Evolutionary conservation across 2,797 vertebrate species (phyloP).

Genomic region (Sebastiscus tertius): DNA sequence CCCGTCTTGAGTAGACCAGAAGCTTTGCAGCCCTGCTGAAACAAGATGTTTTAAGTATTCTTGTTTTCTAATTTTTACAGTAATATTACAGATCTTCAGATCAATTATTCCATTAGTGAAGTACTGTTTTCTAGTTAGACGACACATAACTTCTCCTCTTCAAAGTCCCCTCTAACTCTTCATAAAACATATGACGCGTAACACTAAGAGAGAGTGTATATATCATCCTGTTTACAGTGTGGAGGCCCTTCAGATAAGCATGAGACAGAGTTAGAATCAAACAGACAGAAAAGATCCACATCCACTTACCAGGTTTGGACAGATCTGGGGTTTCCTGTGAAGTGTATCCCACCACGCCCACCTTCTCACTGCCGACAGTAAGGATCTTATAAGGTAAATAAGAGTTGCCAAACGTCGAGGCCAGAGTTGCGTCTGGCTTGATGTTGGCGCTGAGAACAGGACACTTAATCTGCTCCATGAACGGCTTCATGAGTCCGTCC

Average conservation of each 20-base stretch:
- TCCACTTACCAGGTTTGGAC: conserved; percentile 86
- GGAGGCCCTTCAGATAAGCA: not conserved
- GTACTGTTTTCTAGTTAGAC: not conserved
- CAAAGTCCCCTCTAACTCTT: not conserved
- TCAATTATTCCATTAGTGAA: not conserved
- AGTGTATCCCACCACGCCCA: conserved; percentile 93
- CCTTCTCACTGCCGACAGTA: conserved; percentile 73
- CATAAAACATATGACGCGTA: not conserved
- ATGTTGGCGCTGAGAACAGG: conserved; percentile 91
- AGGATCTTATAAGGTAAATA: conserved; percentile 84
- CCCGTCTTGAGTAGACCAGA: not conserved
- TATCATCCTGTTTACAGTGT: not conserved
- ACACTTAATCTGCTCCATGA: conserved; percentile 84
- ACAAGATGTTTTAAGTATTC: too few species aligned
- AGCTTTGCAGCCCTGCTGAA: too few species aligned
- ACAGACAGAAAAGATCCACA: not conserved
- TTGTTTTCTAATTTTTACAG: not conserved
- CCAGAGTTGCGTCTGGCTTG: conserved; percentile 73
- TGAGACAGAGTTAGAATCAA: not conserved
- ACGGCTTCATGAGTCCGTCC: conserved; percentile 87
- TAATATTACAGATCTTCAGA: not conserved
- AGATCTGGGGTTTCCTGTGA: conserved; percentile 89
- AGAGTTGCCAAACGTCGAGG: conserved; percentile 74
- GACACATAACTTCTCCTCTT: not conserved
- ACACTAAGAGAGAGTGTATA: not conserved